These are phyloP conservation scores for Oryzias javanicus DNA, from an alignment of 2,113 vertebrate species.

Conservation along the genomic window DNA sequence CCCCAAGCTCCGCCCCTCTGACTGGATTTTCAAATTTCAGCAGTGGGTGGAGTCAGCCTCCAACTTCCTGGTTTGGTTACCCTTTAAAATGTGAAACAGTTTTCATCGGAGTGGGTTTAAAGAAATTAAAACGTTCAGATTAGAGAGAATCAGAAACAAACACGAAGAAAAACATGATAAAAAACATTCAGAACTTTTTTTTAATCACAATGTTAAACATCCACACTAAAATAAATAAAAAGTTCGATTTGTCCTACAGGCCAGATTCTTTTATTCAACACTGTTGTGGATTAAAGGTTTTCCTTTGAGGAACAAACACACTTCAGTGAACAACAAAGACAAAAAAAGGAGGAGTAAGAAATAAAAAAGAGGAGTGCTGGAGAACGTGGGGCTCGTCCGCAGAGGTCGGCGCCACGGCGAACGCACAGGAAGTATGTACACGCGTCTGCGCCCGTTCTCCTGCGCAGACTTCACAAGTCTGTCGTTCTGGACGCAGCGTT, in stretches of 20 bases:
- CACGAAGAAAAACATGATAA: background rate
- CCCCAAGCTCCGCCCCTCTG: no score
- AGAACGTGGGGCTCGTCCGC: slow-evolving; percentile 52
- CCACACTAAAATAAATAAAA: slow-evolving; percentile 8
- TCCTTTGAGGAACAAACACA: slow-evolving; percentile 25
- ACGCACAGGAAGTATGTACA: slow-evolving; percentile 65
- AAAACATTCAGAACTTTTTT: background rate
- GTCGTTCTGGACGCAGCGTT: slow-evolving; percentile 7
- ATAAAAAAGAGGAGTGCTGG: slow-evolving; percentile 17
- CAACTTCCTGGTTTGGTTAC: no score
- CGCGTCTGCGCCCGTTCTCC: no score
- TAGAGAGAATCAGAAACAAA: no score
- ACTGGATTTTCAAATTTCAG: no score
- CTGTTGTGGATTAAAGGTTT: slow-evolving; percentile 44
- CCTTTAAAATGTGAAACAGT: no score
- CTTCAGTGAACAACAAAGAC: slow-evolving; percentile 39
- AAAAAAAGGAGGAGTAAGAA: slow-evolving; percentile 32
- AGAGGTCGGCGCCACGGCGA: slow-evolving; percentile 52
- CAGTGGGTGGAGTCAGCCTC: no score
- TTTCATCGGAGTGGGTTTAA: no score
- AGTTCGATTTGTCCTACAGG: slow-evolving; percentile 36
- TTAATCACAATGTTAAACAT: slow-evolving; percentile 6
- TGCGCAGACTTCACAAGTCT: slow-evolving; percentile 1
- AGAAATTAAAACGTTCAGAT: no score
- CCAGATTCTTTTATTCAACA: slow-evolving; percentile 66